Evolutionary conservation across 2,888 invertebrate species (phyloP).

Genomic region (Lasioglossum leucozonium): DNA sequence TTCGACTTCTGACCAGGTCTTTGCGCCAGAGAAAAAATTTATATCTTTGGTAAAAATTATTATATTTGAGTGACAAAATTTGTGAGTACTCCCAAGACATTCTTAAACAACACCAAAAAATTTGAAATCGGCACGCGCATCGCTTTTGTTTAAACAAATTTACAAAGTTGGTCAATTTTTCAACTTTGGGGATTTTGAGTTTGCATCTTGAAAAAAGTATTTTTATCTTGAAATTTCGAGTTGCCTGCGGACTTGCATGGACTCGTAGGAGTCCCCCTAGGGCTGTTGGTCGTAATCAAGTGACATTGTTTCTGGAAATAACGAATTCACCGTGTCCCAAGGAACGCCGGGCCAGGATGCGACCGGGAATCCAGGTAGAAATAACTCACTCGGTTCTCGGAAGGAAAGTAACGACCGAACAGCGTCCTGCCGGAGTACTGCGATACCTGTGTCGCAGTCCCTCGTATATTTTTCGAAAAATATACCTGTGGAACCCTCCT

Average conservation of each 20-base stretch:
- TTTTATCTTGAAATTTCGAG: neutral
- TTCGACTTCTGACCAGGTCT: no score
- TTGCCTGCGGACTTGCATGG: neutral
- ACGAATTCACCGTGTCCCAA: neutral
- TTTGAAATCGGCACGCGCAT: neutral
- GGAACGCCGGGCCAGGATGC: neutral
- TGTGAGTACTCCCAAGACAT: accelerated
- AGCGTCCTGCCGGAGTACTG: constrained; percentile 60
- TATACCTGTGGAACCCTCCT: constrained; percentile 53
- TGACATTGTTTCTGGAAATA: constrained; percentile 12
- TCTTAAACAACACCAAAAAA: neutral
- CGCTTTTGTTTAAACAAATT: neutral
- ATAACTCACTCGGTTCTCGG: constrained; percentile 29
- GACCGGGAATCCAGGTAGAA: constrained; percentile 13
- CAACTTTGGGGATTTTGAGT: no score
- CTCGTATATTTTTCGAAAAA: constrained; percentile 75
- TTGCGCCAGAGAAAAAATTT: neutral
- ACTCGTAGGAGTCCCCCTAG: neutral
- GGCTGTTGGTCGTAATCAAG: constrained; percentile 14
- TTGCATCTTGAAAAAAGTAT: neutral
- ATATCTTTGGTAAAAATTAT: neutral
- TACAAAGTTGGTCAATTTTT: neutral
- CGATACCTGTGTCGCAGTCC: constrained; percentile 44
- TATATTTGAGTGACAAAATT: neutral
- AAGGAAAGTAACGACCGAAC: constrained; percentile 67